Conservation (phyloP, 92 coral and sea anemone genomes). For the Scolanthus callimorphus region DNA sequence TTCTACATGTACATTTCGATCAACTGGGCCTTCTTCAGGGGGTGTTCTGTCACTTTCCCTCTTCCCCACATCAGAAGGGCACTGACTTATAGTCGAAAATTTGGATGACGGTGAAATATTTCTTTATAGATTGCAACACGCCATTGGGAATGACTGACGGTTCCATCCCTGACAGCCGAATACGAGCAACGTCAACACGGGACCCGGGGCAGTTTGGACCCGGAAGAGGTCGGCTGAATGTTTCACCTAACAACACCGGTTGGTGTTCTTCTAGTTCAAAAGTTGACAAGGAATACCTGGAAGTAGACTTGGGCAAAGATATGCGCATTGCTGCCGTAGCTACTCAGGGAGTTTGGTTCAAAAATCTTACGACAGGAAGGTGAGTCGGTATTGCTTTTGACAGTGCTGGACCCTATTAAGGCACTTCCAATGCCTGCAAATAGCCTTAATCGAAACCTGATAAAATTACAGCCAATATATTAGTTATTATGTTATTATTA, state of each 20-base stretch:
- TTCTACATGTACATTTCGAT: no score
- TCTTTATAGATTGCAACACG: conserved; percentile 40
- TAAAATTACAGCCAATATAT: no score
- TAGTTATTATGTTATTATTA: no score
- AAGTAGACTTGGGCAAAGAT: conserved; percentile 69
- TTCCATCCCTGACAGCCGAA: conserved; percentile 52
- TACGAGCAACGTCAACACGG: conserved; percentile 63
- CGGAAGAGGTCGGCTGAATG: conserved; percentile 52
- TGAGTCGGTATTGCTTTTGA: conserved; percentile 1
- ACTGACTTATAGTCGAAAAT: no score
- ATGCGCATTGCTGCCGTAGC: conserved; percentile 69
- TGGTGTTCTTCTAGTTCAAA: conserved; percentile 69
- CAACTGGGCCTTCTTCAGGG: no score
- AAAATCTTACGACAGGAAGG: conserved; percentile 42
- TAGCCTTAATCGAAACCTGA: no score
- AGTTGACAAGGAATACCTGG: conserved; percentile 53
- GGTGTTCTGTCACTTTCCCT: no score
- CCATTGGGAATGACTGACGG: conserved; percentile 59
- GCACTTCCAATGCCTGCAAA: no score
- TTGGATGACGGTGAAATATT: no score
- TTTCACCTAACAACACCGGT: conserved; percentile 40
- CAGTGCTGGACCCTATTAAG: no score
- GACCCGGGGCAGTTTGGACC: conserved; percentile 45
- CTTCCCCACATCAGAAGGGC: no score
- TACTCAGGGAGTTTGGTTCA: conserved; percentile 68